These are phyloP conservation scores for Aphelocoma californica DNA, from an alignment of 2,797 vertebrate genomes.

Conservation along the genomic window DNA sequence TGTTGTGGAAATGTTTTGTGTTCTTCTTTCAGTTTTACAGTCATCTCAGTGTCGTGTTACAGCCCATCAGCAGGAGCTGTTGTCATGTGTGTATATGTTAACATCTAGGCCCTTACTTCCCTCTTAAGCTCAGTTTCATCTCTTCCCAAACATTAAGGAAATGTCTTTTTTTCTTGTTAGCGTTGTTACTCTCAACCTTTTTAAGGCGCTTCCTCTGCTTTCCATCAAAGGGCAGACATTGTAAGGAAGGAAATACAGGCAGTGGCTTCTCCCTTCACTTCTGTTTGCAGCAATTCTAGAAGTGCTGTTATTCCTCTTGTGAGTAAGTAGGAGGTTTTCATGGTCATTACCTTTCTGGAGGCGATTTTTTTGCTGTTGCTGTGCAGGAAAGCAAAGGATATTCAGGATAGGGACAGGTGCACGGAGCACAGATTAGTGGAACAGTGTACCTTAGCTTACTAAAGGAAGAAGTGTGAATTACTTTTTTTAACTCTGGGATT, in stretches of 20 bases:
- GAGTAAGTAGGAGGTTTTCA: neutral
- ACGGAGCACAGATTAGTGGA: neutral
- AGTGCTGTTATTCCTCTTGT: neutral
- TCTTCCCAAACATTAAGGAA: neutral
- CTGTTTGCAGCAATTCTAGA: neutral
- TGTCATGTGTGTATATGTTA: neutral
- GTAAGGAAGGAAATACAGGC: neutral
- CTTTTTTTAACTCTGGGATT: neutral
- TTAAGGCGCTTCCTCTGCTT: neutral
- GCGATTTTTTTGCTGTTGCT: neutral
- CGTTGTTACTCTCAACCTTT: neutral
- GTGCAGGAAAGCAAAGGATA: neutral
- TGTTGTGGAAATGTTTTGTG: neutral
- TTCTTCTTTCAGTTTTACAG: neutral
- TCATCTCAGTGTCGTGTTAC: neutral
- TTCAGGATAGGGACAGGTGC: rapidly evolving
- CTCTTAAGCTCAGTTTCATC: neutral
- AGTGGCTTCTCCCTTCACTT: neutral
- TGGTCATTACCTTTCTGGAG: neutral
- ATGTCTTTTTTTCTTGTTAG: neutral
- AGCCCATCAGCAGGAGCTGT: neutral
- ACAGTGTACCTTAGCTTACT: neutral
- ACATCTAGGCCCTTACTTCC: neutral
- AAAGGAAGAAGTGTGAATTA: neutral
- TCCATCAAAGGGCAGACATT: neutral